A percentile compares a stretch with the other conserved stretches of the same genome.
Evolutionary conservation across 2,113 vertebrate species (phyloP).

Genomic region (Tragelaphus strepsiceros): DNA sequence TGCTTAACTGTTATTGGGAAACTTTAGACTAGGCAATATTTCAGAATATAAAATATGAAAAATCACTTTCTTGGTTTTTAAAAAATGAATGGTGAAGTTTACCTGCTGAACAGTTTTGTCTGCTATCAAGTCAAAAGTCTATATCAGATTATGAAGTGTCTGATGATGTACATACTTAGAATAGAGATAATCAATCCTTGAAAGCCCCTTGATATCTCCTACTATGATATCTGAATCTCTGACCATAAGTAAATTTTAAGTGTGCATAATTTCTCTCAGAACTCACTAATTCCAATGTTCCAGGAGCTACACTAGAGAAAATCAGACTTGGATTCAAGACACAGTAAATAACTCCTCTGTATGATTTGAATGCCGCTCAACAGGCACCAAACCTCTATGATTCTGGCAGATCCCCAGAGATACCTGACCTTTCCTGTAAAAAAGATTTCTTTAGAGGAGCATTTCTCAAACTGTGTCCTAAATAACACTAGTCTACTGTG

Average conservation of each 20-base stretch:
- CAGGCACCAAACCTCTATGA: background rate
- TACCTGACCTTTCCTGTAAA: background rate
- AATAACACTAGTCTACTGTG: background rate
- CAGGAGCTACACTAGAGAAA: background rate
- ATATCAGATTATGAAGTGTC: background rate
- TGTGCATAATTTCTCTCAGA: background rate
- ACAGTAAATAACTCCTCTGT: background rate
- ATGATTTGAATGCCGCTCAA: background rate
- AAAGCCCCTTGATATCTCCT: background rate
- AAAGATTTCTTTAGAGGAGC: background rate
- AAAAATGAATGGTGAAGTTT: background rate
- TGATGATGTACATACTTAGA: background rate
- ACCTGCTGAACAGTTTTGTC: background rate
- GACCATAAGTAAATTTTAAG: background rate
- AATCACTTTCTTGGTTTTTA: background rate
- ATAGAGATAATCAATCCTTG: background rate
- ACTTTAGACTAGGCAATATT: slow-evolving; percentile 30
- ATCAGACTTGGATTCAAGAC: background rate
- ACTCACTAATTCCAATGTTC: slow-evolving; percentile 22
- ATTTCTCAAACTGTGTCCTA: background rate
- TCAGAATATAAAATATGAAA: slow-evolving; percentile 5
- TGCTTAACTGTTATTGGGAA: slow-evolving; percentile 43
- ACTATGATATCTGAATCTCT: background rate
- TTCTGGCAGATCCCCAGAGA: background rate
- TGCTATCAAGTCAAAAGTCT: background rate